Percentiles rank a stretch among this genome's conserved stretches.
These are phyloP conservation scores for Acromyrmex heyeri DNA, from an alignment of 1,140 invertebrate species.

Conservation along the genomic window DNA sequence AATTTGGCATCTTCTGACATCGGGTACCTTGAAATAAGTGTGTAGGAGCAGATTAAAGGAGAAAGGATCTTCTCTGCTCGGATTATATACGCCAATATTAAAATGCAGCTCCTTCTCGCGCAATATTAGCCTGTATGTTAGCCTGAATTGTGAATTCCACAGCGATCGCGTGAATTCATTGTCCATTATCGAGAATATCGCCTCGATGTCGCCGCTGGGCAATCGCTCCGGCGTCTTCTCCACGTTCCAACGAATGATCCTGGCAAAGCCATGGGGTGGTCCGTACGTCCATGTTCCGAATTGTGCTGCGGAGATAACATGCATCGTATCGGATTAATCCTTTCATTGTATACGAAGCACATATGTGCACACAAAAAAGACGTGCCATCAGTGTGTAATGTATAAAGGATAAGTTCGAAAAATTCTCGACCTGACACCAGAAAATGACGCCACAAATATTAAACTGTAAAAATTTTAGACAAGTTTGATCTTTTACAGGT, in stretches of 20 bases:
- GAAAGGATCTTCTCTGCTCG: conserved; percentile 95
- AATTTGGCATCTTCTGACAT: conserved; percentile 96
- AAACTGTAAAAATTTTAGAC: too few relatives aligned
- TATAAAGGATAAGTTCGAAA: too few relatives aligned
- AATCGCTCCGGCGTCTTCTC: conserved; percentile 95
- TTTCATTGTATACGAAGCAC: too few relatives aligned
- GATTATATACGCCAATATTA: conserved; percentile 96
- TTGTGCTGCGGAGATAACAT: conserved; percentile 89
- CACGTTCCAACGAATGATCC: conserved; percentile 95
- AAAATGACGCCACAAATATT: too few relatives aligned
- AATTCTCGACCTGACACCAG: too few relatives aligned
- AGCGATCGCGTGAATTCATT: conserved; percentile 96
- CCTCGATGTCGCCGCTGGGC: conserved; percentile 95
- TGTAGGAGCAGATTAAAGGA: conserved; percentile 97
- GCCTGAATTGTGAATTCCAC: conserved; percentile 97
- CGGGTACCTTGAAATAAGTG: conserved; percentile 98
- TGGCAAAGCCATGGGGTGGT: conserved; percentile 97
- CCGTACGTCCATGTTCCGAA: conserved; percentile 97
- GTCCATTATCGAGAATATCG: conserved; percentile 96
- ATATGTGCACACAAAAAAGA: too few relatives aligned
- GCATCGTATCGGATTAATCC: background rate
- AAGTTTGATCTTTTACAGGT: too few relatives aligned
- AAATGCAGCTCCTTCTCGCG: conserved; percentile 97
- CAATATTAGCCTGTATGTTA: conserved; percentile 95
- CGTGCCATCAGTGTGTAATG: too few relatives aligned